Percentiles rank a stretch among this genome's conserved stretches.
Evolutionary conservation across 2,113 vertebrate genomes (phyloP).

Genomic region (Pardalotus punctatus): DNA sequence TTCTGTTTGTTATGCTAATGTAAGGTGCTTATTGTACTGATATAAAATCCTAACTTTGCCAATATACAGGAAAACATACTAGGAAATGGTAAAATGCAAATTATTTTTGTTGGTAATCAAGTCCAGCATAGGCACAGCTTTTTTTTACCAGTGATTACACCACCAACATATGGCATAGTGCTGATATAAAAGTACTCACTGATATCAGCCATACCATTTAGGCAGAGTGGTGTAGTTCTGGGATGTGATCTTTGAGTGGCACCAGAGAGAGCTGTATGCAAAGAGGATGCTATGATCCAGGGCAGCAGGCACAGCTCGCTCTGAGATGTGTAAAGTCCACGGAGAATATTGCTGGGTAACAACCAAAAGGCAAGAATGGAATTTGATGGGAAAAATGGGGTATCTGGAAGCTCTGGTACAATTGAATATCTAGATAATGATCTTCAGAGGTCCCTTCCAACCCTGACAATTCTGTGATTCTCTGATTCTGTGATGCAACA

Average conservation of each 20-base stretch:
- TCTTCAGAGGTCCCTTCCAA: not conserved
- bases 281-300: not conserved
- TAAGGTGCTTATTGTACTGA: not conserved
- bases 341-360: not conserved
- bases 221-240: not conserved
- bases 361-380: not conserved
- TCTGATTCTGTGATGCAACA: not conserved
- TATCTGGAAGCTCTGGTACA: not conserved
- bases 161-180: not conserved
- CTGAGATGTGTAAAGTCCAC: not conserved
- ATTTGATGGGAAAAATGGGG: not conserved
- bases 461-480: not conserved
- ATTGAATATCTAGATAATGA: not conserved
- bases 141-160: not conserved
- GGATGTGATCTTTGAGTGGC: constrained; percentile 31
- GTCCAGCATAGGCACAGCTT: not conserved
- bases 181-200: not conserved
- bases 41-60: not conserved
- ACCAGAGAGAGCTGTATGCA: constrained; percentile 17
- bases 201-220: accelerated
- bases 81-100: not conserved
- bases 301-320: not conserved
- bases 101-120: not conserved
- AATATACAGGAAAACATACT: not conserved
- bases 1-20: not conserved